phyloP scores from a whole-genome alignment of 2,888 invertebrate species.

The Melikaiella ostensackeni region DNA sequence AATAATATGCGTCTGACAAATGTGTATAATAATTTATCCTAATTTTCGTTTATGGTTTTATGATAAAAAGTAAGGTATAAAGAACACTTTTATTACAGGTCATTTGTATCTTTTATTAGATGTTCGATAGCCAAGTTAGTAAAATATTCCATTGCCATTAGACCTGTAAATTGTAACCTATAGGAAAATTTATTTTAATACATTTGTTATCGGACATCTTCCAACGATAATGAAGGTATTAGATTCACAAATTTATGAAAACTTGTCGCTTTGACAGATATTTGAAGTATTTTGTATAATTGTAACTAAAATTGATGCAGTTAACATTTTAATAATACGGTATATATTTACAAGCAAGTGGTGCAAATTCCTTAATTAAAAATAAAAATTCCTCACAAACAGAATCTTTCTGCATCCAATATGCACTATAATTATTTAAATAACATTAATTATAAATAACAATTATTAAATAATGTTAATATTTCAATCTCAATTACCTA shows the following conservation, averaged over 20 bases:
- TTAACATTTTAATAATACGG: too few relatives aligned
- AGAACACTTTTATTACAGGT: not conserved
- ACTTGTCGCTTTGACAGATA: not conserved
- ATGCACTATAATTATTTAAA: too few relatives aligned
- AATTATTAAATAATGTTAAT: too few relatives aligned
- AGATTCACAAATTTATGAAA: not conserved
- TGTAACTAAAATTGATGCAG: not conserved
- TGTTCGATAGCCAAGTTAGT: not conserved
- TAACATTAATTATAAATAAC: too few relatives aligned
- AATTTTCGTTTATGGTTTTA: not conserved
- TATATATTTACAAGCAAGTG: too few relatives aligned
- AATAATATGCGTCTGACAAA: not conserved
- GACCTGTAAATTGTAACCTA: not conserved
- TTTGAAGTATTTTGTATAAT: not conserved
- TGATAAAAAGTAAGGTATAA: not conserved
- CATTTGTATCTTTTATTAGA: not conserved
- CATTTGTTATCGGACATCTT: not conserved
- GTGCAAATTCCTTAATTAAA: too few relatives aligned
- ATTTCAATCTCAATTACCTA: too few relatives aligned
- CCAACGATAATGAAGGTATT: not conserved
- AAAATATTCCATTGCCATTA: not conserved
- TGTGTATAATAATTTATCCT: not conserved
- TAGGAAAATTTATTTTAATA: not conserved
- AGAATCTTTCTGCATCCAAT: too few relatives aligned
- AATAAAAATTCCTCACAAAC: too few relatives aligned